Conservation (phyloP, 2,888 invertebrate species). For the Pammene fasciana region DNA sequence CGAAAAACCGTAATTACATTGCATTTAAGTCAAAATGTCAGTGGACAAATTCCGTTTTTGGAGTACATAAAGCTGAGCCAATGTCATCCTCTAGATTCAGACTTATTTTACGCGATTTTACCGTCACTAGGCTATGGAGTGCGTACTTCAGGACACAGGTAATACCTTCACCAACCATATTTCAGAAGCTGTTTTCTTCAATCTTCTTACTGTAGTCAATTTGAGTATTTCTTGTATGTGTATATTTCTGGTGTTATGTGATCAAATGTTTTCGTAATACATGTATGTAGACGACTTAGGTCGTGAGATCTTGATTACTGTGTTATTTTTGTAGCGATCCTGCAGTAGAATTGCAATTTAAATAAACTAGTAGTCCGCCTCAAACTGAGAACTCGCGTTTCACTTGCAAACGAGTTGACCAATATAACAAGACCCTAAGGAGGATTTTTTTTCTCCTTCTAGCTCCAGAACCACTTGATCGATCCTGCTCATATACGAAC, state of each 20-base stretch:
- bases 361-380: background rate
- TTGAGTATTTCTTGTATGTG: background rate
- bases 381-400: no score
- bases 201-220: background rate
- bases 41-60: conserved; percentile 60
- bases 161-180: background rate
- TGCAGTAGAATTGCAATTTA: background rate
- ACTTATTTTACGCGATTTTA: conserved; percentile 66
- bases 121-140: conserved; percentile 64
- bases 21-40: conserved; percentile 57
- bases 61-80: conserved; percentile 43
- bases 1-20: conserved; percentile 51
- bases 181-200: no score
- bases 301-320: background rate
- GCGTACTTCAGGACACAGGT: conserved; percentile 64
- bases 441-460: no score
- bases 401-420: no score
- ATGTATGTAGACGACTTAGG: background rate
- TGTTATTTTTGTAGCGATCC: background rate
- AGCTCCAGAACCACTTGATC: no score
- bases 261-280: background rate
- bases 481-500: no score
- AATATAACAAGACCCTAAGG: no score
- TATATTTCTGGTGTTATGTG: conserved; percentile 11
- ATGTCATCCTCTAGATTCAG: conserved; percentile 50